phyloP scores from a whole-genome alignment of 2,113 vertebrate genomes.

The Bufo gargarizans region DNA sequence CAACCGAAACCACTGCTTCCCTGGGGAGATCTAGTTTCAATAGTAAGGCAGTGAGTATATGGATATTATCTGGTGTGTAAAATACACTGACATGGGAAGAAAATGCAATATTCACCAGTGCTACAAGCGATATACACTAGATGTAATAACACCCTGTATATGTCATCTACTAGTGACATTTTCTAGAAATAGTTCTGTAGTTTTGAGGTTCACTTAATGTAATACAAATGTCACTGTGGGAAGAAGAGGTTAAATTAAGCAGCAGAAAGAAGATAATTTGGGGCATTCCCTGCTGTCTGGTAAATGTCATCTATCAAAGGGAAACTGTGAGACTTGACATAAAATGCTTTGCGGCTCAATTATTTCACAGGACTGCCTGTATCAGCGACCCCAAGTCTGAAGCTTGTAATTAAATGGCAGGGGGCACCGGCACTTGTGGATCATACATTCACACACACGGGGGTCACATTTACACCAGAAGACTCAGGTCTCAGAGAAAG shows the following conservation, averaged over 20 bases:
- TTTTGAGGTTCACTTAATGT: neutral
- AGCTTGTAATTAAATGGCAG: conserved; percentile 50
- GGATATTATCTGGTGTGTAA: no score
- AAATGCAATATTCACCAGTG: no score
- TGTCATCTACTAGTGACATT: neutral
- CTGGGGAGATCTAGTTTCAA: no score
- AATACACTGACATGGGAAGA: no score
- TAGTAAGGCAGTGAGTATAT: no score
- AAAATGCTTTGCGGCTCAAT: conserved; percentile 43
- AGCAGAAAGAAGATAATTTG: conserved; percentile 5
- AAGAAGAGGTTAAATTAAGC: conserved; percentile 11
- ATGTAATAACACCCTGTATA: neutral
- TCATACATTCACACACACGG: neutral
- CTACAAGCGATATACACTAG: no score
- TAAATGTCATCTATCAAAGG: conserved; percentile 52
- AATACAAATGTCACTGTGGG: conserved; percentile 14
- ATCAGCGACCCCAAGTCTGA: neutral
- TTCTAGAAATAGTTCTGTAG: neutral
- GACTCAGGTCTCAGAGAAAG: neutral
- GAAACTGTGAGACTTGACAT: conserved; percentile 10
- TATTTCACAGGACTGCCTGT: neutral
- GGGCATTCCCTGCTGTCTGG: conserved; percentile 14
- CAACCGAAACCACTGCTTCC: no score
- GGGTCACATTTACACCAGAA: conserved; percentile 17
- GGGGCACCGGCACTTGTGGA: conserved; percentile 8